phyloP scores from a whole-genome alignment of 2,797 vertebrate genomes.

The Channallabes apus region DNA sequence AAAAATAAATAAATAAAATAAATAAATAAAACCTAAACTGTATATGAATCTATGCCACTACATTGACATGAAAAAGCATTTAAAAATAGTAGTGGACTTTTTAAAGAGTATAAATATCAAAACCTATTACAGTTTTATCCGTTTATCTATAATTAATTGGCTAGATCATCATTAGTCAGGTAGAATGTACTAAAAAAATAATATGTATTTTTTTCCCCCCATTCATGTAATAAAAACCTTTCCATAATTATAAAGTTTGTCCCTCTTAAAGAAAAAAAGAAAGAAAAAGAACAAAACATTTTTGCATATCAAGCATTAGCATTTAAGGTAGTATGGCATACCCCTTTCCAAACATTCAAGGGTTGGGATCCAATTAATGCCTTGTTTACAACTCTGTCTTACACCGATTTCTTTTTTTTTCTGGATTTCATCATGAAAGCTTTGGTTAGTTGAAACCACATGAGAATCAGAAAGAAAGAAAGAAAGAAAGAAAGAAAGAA shows the following conservation, averaged over 20 bases:
- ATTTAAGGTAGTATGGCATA: conserved; percentile 99
- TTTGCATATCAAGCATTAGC: conserved; percentile 90
- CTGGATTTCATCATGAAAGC: conserved; percentile 88
- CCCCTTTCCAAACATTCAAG: conserved; percentile 89
- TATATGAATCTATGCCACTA: conserved; percentile 79
- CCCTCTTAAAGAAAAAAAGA: conserved; percentile 88
- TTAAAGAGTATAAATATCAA: conserved; percentile 85
- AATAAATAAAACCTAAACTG: conserved; percentile 72
- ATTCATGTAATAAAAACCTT: conserved; percentile 85
- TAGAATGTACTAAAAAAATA: conserved; percentile 89
- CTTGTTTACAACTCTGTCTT: conserved; percentile 80
- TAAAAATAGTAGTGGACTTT: conserved; percentile 79
- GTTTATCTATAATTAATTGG: conserved; percentile 57
- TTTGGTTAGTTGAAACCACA: conserved; percentile 99
- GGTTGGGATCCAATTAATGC: conserved; percentile 85
- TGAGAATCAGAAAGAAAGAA: conserved; percentile 80
- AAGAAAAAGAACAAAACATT: conserved; percentile 78
- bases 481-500: conserved; percentile 69
- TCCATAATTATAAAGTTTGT: conserved; percentile 85
- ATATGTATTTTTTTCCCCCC: conserved; percentile 63
- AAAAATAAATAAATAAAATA: too few relatives aligned
- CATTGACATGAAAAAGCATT: conserved; percentile 73
- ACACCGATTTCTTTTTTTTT: conserved; percentile 84
- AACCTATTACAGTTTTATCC: conserved; percentile 82
- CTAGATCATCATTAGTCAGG: conserved; percentile 69